Conservation (phyloP, 2,113 vertebrate species). For the Aphyosemion australe region DNA sequence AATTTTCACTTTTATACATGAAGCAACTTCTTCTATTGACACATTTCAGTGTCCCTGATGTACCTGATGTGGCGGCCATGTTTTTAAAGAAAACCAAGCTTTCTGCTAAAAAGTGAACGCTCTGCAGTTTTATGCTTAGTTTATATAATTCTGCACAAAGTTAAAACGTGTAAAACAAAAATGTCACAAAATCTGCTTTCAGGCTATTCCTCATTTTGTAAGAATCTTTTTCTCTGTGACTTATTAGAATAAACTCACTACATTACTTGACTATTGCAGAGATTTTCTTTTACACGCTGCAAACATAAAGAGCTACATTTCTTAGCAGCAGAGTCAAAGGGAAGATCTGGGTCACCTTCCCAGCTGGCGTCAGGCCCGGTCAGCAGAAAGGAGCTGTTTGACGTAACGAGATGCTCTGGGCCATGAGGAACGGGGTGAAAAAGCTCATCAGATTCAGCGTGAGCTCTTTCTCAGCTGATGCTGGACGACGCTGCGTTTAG, state of each 20-base stretch:
- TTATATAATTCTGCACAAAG: constrained; percentile 44
- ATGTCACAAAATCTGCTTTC: constrained; percentile 29
- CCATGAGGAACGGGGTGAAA: constrained; percentile 11
- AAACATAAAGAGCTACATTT: neutral
- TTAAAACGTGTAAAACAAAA: constrained; percentile 43
- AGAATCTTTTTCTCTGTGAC: constrained; percentile 10
- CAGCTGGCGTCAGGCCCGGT: constrained; percentile 10
- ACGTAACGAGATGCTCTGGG: constrained; percentile 15
- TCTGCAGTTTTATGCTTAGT: constrained; percentile 35
- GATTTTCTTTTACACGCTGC: neutral
- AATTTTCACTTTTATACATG: constrained; percentile 5
- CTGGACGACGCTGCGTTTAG: constrained; percentile 42
- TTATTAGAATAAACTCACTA: constrained; percentile 59
- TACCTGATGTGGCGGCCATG: constrained; percentile 10
- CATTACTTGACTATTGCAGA: constrained; percentile 19
- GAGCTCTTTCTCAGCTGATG: constrained; percentile 5
- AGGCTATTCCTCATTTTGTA: constrained; percentile 24
- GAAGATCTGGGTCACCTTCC: constrained; percentile 35
- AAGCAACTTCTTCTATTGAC: neutral
- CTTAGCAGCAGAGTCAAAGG: neutral
- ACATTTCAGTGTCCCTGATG: constrained; percentile 5
- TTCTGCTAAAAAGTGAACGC: constrained; percentile 53
- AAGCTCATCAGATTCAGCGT: constrained; percentile 1
- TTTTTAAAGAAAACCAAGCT: constrained; percentile 25
- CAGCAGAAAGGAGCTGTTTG: constrained; percentile 34